A percentile compares a stretch with the other conserved stretches of the same genome.
Conservation (phyloP, 2,797 vertebrate genomes). For the Sarcoramphus papa region DNA sequence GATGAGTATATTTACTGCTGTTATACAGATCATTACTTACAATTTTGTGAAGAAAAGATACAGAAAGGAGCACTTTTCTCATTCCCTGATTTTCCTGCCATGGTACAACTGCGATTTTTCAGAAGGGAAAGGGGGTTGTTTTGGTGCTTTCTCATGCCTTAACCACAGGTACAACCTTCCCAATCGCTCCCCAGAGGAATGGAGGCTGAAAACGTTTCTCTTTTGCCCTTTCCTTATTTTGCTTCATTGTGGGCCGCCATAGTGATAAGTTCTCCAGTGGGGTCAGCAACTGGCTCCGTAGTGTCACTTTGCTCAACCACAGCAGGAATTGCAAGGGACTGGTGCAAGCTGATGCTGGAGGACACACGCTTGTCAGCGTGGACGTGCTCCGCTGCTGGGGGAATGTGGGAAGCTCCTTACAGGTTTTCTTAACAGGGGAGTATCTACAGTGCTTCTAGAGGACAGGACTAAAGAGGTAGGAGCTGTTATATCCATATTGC, state of each 20-base stretch:
- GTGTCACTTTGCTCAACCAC: neutral
- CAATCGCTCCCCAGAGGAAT: neutral
- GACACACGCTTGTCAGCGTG: accelerated
- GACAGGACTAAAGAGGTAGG: neutral
- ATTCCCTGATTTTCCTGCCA: neutral
- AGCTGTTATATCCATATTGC: neutral
- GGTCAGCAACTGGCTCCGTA: neutral
- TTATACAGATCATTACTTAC: neutral
- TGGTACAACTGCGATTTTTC: neutral
- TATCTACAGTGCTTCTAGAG: neutral
- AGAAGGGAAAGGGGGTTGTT: neutral
- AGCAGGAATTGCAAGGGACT: neutral
- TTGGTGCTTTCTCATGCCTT: neutral
- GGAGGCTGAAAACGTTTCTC: neutral
- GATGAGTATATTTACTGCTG: neutral
- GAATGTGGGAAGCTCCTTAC: accelerated
- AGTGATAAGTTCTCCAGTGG: neutral
- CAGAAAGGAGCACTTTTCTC: neutral
- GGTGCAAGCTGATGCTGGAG: neutral
- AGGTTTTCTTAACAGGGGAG: neutral
- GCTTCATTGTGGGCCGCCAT: neutral
- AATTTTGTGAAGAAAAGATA: neutral
- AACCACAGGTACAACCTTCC: neutral
- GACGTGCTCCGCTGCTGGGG: accelerated
- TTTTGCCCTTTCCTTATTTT: neutral